These are phyloP conservation scores for Aphidius gifuensis DNA, from an alignment of 1,140 invertebrate species.

Conservation along the genomic window DNA sequence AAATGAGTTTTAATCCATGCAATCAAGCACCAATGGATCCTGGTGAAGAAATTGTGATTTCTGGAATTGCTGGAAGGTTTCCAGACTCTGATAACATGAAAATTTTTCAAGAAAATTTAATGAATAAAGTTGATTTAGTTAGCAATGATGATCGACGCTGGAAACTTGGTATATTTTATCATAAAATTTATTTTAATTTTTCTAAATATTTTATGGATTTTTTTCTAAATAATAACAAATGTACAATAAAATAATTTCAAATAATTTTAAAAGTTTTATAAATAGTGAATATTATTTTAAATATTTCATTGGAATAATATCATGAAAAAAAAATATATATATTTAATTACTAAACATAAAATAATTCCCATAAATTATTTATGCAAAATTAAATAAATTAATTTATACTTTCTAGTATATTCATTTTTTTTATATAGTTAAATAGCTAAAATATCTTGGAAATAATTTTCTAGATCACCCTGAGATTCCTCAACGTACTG, in stretches of 20 bases:
- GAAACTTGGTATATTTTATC: conserved; percentile 58
- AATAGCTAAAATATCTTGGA: no score
- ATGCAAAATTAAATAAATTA: background rate
- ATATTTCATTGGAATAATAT: no score
- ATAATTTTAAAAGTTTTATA: no score
- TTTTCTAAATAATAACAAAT: no score
- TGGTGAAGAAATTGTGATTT: conserved; percentile 80
- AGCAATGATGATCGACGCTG: conserved; percentile 75
- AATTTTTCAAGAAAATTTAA: conserved; percentile 78
- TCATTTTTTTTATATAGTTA: no score
- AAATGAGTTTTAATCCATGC: conserved; percentile 11
- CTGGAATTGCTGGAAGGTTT: conserved; percentile 79
- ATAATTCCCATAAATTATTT: background rate
- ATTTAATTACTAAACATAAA: background rate
- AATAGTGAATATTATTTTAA: no score
- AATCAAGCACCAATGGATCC: conserved; percentile 32
- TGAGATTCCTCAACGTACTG: conserved; percentile 70
- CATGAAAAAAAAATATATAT: no score
- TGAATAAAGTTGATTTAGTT: conserved; percentile 73
- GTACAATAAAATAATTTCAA: no score
- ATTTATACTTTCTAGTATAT: no score
- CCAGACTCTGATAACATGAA: conserved; percentile 79
- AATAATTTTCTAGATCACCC: conserved; percentile 54
- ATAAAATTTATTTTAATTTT: background rate
- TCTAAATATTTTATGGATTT: no score